Evolutionary conservation across 2,888 invertebrate species (phyloP).

Genomic region (Rhagonycha fulva): DNA sequence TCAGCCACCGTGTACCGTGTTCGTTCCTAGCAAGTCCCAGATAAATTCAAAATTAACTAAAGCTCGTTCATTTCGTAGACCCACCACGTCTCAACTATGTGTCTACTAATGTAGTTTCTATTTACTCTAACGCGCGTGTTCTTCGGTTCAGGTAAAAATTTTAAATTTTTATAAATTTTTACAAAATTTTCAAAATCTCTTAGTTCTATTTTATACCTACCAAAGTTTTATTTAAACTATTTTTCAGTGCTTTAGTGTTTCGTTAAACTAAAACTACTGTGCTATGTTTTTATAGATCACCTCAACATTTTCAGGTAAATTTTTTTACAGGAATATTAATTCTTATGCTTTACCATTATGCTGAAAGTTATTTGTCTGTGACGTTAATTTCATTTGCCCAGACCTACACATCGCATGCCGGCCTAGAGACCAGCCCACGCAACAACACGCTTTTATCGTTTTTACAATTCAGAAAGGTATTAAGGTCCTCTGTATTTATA

Average conservation of each 20-base stretch:
- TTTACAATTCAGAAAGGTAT: constrained; percentile 20
- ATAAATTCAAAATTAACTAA: constrained; percentile 55
- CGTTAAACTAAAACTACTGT: neutral
- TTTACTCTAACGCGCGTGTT: constrained; percentile 36
- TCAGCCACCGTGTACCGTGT: constrained; percentile 16
- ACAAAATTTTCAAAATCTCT: neutral
- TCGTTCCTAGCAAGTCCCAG: constrained; percentile 46
- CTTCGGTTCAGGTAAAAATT: constrained; percentile 33
- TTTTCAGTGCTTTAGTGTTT: neutral
- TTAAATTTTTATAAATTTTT: neutral
- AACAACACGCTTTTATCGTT: constrained; percentile 27
- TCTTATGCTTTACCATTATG: neutral
- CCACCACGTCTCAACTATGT: constrained; percentile 29
- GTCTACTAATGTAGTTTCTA: constrained; percentile 31
- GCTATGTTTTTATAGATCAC: neutral
- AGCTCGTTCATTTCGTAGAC: constrained; percentile 46
- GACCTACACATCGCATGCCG: constrained; percentile 33
- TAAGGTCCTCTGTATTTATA: neutral
- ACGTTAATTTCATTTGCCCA: constrained; percentile 30
- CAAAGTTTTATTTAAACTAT: neutral
- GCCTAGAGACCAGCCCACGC: constrained; percentile 35
- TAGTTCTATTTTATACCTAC: neutral
- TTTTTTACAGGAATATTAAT: neutral
- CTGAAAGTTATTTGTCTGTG: constrained; percentile 7
- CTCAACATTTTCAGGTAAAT: neutral